Evolutionary conservation across 2,797 vertebrate species (phyloP).

Genomic region (Poliocrania exsul): DNA sequence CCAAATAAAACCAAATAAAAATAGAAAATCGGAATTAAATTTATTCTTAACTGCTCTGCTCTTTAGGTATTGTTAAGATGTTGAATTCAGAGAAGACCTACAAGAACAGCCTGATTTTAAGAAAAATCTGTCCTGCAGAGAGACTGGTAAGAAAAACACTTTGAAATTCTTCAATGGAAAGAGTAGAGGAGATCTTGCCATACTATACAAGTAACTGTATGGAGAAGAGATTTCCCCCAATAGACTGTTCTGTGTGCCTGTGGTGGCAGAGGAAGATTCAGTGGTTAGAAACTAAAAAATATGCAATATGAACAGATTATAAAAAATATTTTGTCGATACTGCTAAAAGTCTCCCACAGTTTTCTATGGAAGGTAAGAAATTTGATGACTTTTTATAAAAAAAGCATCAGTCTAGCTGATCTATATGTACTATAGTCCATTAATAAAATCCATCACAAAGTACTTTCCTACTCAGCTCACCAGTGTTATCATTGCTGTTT

Average conservation of each 20-base stretch:
- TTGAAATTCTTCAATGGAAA: background rate
- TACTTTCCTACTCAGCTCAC: background rate
- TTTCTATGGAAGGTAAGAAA: background rate
- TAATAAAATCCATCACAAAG: background rate
- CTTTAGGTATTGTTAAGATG: background rate
- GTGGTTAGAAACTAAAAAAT: background rate
- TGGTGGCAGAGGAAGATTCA: background rate
- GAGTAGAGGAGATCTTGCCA: background rate
- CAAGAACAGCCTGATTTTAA: background rate
- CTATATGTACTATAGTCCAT: background rate
- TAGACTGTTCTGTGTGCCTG: background rate
- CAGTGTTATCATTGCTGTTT: background rate
- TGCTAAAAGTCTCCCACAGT: background rate
- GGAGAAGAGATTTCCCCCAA: background rate
- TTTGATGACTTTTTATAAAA: background rate
- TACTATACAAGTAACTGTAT: fast-evolving
- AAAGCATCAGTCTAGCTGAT: background rate
- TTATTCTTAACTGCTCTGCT: background rate
- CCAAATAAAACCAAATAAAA: background rate
- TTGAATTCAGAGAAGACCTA: background rate
- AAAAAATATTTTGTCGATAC: background rate
- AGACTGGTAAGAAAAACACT: background rate
- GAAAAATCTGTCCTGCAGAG: background rate
- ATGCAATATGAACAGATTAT: background rate
- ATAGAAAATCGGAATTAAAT: background rate